Evolutionary conservation across 2,797 vertebrate species (phyloP).

Genomic region (Odontamblyopus rebecca): DNA sequence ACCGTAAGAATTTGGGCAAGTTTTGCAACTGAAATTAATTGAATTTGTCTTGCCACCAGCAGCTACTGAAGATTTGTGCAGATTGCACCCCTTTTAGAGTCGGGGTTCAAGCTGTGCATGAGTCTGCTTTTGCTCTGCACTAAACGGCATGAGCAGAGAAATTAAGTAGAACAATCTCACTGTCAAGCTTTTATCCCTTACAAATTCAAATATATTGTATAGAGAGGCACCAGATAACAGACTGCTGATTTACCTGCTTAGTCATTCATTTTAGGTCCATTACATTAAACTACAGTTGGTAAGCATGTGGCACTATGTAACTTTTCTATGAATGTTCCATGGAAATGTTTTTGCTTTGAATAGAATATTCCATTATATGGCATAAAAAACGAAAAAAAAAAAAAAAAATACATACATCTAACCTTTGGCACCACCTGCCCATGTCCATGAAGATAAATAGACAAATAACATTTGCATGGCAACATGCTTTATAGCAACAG

Average conservation of each 20-base stretch:
- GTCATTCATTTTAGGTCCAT: background rate
- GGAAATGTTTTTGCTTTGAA: no score
- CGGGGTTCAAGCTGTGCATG: constrained; percentile 37
- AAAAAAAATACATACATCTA: no score
- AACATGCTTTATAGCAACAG: no score
- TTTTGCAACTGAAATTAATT: background rate
- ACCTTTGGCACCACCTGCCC: no score
- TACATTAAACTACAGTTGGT: background rate
- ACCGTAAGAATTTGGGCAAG: background rate
- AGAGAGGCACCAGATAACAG: background rate
- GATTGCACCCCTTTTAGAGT: background rate
- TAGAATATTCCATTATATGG: no score
- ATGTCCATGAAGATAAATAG: no score
- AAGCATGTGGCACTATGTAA: no score
- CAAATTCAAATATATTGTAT: background rate
- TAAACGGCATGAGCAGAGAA: background rate
- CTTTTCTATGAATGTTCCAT: no score
- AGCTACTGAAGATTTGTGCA: no score
- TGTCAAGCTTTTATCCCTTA: background rate
- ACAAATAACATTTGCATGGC: no score
- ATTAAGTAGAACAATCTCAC: background rate
- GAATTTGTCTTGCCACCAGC: background rate
- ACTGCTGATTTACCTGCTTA: background rate
- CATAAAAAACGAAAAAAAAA: background rate
- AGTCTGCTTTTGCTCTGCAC: constrained; percentile 36